Evolutionary conservation across 1,140 invertebrate genomes (phyloP).

Genomic region (Nymphalis io): DNA sequence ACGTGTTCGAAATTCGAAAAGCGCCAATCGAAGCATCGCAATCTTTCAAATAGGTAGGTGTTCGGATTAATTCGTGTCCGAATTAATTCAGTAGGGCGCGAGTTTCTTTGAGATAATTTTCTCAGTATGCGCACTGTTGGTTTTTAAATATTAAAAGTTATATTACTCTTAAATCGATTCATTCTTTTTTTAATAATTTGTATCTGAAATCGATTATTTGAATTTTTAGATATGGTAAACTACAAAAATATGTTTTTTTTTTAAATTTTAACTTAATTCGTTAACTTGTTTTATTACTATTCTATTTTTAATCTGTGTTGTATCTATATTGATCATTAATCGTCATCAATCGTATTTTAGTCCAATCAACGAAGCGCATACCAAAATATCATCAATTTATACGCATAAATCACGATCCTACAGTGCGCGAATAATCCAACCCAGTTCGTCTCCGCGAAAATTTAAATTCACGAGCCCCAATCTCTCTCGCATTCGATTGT

Average conservation of each 20-base stretch:
- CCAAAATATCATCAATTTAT: not conserved
- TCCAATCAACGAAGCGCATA: not conserved
- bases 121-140: slow-evolving; percentile 37
- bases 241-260: too few species aligned
- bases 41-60: slow-evolving; percentile 56
- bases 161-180: too few species aligned
- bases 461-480: slow-evolving; percentile 63
- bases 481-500: slow-evolving; percentile 67
- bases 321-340: too few species aligned
- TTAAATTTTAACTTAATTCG: too few species aligned
- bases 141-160: not conserved
- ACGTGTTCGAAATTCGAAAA: slow-evolving; percentile 47
- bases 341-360: too few species aligned
- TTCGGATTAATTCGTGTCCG: slow-evolving; percentile 60
- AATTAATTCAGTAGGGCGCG: slow-evolving; percentile 56
- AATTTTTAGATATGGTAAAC: too few species aligned
- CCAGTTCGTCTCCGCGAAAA: slow-evolving; percentile 47
- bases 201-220: too few species aligned
- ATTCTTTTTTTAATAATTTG: too few species aligned
- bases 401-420: slow-evolving; percentile 10
- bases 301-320: too few species aligned
- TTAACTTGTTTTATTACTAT: too few species aligned
- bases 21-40: slow-evolving; percentile 43
- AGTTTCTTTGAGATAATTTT: slow-evolving; percentile 34
- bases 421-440: slow-evolving; percentile 37